Base-by-base conservation (phyloP, 2,797 vertebrate genomes). In the Lagocephalus sceleratus region DNA sequence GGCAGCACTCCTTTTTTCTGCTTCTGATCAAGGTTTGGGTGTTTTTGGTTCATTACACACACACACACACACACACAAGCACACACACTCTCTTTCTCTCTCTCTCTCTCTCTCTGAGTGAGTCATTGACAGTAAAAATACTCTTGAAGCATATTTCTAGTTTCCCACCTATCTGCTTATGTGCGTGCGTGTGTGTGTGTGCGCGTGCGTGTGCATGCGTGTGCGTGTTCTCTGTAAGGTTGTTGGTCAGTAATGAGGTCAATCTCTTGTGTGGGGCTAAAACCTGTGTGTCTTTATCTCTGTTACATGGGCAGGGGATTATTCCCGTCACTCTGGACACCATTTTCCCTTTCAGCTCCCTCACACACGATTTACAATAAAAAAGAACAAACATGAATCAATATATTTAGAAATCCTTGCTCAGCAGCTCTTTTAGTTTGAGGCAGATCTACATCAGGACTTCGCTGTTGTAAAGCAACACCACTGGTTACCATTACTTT, bases 41-140 rank as follows among this genome's bases (percentile, higher is more conserved):
- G 88, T 87, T 91, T 86, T 90, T 82, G 86, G 85, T 93, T 94
- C 93, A 92, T 91, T 94, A 91, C 88, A 90, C 91, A 89, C 86
- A 73, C 56, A 42, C 20, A 59, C 32, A 52, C 44, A 44, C 50
- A 21, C 46, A 6, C 32, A 22, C 16, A 40, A 14, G 32, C 59
- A 55, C 56, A 45, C 32, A 90, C 86, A 89, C 90, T 89, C 82
- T 79, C 52, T 63, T 38, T 39, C 47, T 23, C 42, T 32, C 41
- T 49, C 19, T 60, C 57, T 45, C 19, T 26, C 35, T 42, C n/a
- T 42, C 41, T 11, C 11, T 20, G 49, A 72, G 57, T 66, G 48
- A 73, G 45, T 72, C 73, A 62, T 50, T 67, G 57, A 77, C 29
- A 61, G 60, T 62, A 59, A 65, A 46, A 69, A 54, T 69, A 51